Base-by-base conservation (phyloP, 2,797 vertebrate species). In the Parauchenoglanis punctatus region DNA sequence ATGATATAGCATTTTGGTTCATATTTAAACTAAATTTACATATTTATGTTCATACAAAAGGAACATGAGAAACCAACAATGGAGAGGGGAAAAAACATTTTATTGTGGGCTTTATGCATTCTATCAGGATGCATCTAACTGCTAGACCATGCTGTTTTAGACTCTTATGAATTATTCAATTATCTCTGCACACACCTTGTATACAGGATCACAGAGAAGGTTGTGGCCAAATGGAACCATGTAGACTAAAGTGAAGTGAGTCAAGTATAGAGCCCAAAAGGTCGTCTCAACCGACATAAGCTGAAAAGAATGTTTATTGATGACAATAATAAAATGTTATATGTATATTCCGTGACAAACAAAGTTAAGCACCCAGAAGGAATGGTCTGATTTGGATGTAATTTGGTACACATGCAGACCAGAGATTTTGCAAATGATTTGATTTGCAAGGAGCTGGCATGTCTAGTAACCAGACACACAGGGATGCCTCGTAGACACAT, bases 121-220 rank as follows among this genome's bases (percentile, higher is more conserved):
- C 18, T 59, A 4, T 59, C 54, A 40, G 18, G 31, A 18, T 80
- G 56, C 10, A 18, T 80, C 31, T 23, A 7, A 8, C 1, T 59
- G 56, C 77, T 59, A 59, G 56, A 12, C 54, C 54, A 40, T 80
- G 56, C 77, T 80, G 77, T 23, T 80, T 80, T 81, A 81, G 78
- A 81, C 31, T 44, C 56, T 23, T 80, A 44, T 44, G 20, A 81
- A 61, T 72, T 92, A 91, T 88, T 89, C 84, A 89, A 92, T 85
- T 93, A 93, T 93, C 87, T 91, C 89, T 44, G 18, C 77, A 40
- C 31, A 58, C 56, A 40, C 40, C 54, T 61, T 81, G 56, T 44
- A 44, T 40, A 81, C 31, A 81, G 20, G 31, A 25, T 20, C 25
- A 81, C 78, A 81, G 25, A 81, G 78, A 20, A 61, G 10, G n/a